Conservation (phyloP, 2,797 vertebrate species). For the Rhinella marina region DNA sequence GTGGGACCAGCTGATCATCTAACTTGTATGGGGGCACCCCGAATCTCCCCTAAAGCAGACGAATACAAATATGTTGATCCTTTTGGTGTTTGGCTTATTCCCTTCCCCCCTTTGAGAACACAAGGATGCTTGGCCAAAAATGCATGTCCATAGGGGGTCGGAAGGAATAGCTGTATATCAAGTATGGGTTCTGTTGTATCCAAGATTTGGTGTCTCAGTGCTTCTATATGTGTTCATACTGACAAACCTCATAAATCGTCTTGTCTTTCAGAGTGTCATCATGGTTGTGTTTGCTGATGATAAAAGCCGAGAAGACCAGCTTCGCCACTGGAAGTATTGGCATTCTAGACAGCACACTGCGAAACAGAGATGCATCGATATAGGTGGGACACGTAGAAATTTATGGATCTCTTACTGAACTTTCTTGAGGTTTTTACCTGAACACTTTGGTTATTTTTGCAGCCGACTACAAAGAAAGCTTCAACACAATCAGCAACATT, state of each 20-base stretch:
- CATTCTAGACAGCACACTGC: constrained; percentile 98
- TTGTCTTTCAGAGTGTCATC: constrained; percentile 86
- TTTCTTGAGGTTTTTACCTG: background rate
- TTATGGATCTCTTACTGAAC: background rate
- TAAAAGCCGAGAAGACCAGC: constrained; percentile 96
- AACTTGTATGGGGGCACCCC: too few species aligned
- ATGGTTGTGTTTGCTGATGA: constrained; percentile 99
- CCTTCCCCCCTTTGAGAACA: too few species aligned
- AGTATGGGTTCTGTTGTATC: background rate
- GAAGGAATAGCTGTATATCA: too few species aligned
- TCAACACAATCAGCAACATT: constrained; percentile 98
- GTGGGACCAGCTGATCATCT: too few species aligned
- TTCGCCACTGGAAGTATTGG: constrained; percentile 99
- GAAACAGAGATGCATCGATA: constrained; percentile 97
- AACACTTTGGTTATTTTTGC: constrained; percentile 43
- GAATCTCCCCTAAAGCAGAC: too few species aligned
- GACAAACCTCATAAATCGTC: background rate
- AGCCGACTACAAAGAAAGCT: constrained; percentile 99
- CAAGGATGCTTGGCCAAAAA: too few species aligned
- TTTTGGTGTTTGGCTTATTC: too few species aligned
- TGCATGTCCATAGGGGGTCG: too few species aligned
- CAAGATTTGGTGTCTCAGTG: background rate
- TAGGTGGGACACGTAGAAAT: constrained; percentile 77
- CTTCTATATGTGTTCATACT: background rate
- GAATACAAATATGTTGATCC: too few species aligned